Evolutionary conservation across 2,797 vertebrate genomes (phyloP).

Genomic region (Austrolebias charrua): DNA sequence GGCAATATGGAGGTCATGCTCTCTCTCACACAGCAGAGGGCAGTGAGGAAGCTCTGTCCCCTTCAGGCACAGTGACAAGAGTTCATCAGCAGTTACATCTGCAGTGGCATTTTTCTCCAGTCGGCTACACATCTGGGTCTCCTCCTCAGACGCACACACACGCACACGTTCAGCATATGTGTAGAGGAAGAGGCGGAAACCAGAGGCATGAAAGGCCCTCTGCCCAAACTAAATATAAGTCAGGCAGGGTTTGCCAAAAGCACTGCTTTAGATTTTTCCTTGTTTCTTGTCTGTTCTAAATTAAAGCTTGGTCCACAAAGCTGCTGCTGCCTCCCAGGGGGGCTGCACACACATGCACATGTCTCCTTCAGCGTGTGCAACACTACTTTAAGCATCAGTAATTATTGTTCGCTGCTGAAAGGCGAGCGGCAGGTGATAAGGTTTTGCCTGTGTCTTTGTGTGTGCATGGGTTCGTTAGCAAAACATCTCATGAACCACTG

Average conservation of each 20-base stretch:
- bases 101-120: slow-evolving; percentile 63
- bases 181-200: slow-evolving; percentile 78
- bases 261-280: slow-evolving; percentile 64
- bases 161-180: slow-evolving; percentile 65
- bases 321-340: slow-evolving; percentile 66
- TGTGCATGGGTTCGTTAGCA: too few relatives aligned
- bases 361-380: slow-evolving; percentile 47
- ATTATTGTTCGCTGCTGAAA: slow-evolving; percentile 42
- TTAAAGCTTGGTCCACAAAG: slow-evolving; percentile 66
- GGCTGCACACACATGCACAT: slow-evolving; percentile 23
- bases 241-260: slow-evolving; percentile 77
- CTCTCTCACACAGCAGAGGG: slow-evolving; percentile 11
- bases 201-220: slow-evolving; percentile 76
- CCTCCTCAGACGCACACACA: slow-evolving; percentile 34
- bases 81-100: slow-evolving; percentile 64
- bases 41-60: slow-evolving; percentile 41
- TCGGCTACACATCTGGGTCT: slow-evolving; percentile 79
- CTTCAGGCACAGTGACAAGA: slow-evolving; percentile 68
- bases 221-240: slow-evolving; percentile 82
- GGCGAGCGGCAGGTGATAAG: too few relatives aligned
- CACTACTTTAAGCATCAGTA: slow-evolving; percentile 65
- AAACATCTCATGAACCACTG: too few relatives aligned
- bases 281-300: slow-evolving; percentile 74
- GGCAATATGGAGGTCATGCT: slow-evolving; percentile 40
- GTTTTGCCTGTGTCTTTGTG: too few relatives aligned